Evolutionary conservation across 2,113 vertebrate species (phyloP), one percentile per base, ranked within the genome.

Genomic region (Rhipidura dahli): DNA sequence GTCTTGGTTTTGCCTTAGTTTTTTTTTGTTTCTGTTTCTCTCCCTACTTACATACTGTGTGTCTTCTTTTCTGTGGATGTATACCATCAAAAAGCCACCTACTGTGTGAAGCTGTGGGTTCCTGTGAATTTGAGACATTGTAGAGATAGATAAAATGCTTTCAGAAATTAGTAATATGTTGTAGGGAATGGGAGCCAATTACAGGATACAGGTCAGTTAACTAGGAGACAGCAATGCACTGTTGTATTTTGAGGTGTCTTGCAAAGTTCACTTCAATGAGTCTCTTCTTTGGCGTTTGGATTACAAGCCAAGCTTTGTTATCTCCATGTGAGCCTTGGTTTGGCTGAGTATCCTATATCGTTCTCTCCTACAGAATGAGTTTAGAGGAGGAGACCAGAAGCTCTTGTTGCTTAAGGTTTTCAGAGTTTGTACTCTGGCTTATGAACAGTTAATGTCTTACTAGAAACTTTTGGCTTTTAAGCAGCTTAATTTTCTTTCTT

Each of bases 31-130:
- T 78, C 16, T 49, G 10, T 69, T 83, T 83, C 20, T 86, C 11
- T 94, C 22, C 10, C 13, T 59, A 0, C 84, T 86, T 66, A 30
- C 0, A 6, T 18, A 3, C 10, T 3, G 3, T 42, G 3, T 82
- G 6, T 73, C 78, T 78, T 61, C 21, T 54, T 50, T 61, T 39
- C 16, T 64, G 39, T 87, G n/a, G 19, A 31, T 51, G 7, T 5
- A 10, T 69, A 16, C 19, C 26, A 53, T 56, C 19, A 45, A 49
- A 89, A 82, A 71, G 11, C 9, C 65, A 30, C n/a, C 9, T 10
- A 9, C 30, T 44, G 0, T 0, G 0, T 51, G 60, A 42, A 63
- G 9, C 44, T 66, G 12, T 44, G 24, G 22, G 9, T 42, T 87
- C 19, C 49, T 66, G 1, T 60, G 65, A 68, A n/a, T 85, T 77